Percentiles rank a stretch among this genome's conserved stretches.
Conservation (phyloP, 2,113 vertebrate genomes). For the Poeciliopsis occidentalis region DNA sequence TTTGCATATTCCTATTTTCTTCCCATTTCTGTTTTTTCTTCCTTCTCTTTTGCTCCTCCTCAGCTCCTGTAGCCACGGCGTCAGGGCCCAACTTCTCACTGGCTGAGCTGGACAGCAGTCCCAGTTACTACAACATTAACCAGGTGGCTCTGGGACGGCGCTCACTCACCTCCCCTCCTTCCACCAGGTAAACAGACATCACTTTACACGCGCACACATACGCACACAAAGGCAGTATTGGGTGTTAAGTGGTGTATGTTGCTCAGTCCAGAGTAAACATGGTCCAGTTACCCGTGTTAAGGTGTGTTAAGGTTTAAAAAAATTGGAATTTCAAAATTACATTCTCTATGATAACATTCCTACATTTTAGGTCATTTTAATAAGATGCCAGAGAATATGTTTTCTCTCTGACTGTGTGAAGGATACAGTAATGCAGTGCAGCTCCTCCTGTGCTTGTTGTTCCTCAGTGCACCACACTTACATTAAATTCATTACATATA, state of each 20-base stretch:
- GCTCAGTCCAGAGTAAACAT: not conserved
- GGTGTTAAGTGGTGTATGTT: not conserved
- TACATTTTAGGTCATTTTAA: not conserved
- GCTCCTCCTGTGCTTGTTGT: not conserved
- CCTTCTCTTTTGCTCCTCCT: not conserved
- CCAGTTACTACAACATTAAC: constrained; percentile 94
- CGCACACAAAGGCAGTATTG: not conserved
- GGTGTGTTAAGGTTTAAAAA: not conserved
- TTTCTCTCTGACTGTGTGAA: not conserved
- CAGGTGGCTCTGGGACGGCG: constrained; percentile 87
- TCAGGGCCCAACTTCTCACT: constrained; percentile 94
- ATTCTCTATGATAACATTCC: not conserved
- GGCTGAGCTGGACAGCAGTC: constrained; percentile 93
- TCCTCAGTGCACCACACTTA: not conserved
- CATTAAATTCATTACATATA: no score
- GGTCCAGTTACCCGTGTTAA: not conserved
- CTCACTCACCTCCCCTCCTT: constrained; percentile 88
- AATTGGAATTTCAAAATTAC: no score
- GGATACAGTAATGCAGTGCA: not conserved
- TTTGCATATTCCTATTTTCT: not conserved
- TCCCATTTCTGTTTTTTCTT: not conserved
- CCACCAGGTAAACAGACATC: constrained; percentile 81
- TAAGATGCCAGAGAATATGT: not conserved
- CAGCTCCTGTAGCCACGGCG: constrained; percentile 92
- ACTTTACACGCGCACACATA: not conserved